These are phyloP conservation scores for Perca flavescens DNA, from an alignment of 2,113 vertebrate genomes.

Conservation along the genomic window DNA sequence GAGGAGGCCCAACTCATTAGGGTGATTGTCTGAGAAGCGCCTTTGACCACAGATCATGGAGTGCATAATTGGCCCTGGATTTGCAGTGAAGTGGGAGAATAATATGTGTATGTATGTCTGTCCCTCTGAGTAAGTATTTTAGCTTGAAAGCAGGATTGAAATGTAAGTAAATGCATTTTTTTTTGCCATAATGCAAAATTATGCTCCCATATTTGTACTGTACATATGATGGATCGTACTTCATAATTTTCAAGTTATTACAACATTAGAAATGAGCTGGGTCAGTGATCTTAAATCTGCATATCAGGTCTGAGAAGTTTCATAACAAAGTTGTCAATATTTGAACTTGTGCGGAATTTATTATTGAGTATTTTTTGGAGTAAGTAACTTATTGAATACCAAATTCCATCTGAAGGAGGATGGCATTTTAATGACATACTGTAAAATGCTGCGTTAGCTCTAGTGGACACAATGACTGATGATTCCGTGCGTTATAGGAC, in stretches of 20 bases:
- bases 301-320: slow-evolving; percentile 22
- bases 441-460: slow-evolving; percentile 35
- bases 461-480: slow-evolving; percentile 41
- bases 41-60: slow-evolving; percentile 75
- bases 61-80: slow-evolving; percentile 74
- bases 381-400: slow-evolving; percentile 16
- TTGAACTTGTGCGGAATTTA: slow-evolving; percentile 1
- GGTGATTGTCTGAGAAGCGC: slow-evolving; percentile 74
- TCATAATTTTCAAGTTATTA: slow-evolving; percentile 23
- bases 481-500: slow-evolving; percentile 30
- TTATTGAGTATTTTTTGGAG: slow-evolving; percentile 17
- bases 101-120: slow-evolving; percentile 4
- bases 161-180: background rate
- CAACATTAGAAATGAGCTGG: slow-evolving; percentile 18
- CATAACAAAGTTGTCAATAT: slow-evolving; percentile 21
- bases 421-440: slow-evolving; percentile 19
- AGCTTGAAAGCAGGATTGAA: slow-evolving; percentile 3
- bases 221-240: background rate
- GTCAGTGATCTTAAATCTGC: slow-evolving; percentile 23
- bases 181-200: slow-evolving; percentile 11
- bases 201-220: background rate
- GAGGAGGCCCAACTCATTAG: slow-evolving; percentile 76
- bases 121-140: slow-evolving; percentile 17
- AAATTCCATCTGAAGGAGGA: slow-evolving; percentile 24
- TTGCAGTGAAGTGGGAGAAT: slow-evolving; percentile 44